Base-by-base conservation (phyloP, 2,797 vertebrate genomes). In the Anolis apletophallus region DNA sequence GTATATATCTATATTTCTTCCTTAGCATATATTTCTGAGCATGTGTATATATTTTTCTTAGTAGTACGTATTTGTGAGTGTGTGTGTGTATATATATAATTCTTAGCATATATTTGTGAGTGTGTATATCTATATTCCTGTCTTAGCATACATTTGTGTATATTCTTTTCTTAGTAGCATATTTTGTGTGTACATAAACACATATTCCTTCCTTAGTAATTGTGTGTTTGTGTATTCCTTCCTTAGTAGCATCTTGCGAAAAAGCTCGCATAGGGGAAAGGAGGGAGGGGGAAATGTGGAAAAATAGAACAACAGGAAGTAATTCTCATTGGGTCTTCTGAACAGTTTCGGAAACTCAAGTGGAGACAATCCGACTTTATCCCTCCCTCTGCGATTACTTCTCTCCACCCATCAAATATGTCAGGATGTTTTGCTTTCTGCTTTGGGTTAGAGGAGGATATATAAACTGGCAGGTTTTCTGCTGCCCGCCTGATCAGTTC, bases 301-400 rank as follows among this genome's bases (percentile, higher is more conserved):
- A 84, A 68, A 88, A 80, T 75, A 74, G 77, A 88, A 85, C 87
- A 84, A 92, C 93, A 88, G 91, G 91, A 90, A 91, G 29, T 52
- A 54, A 74, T 86, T 87, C 80, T 86, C 64, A 81, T 85, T 85
- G 21, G 92, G 79, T 91, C 77, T 75, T 76, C 59, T 59, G 57
- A 81, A 75, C 57, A 81, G 55, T 80, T 85, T 85, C 50, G 61
- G 82, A 55, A 80, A 67, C 68, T 17, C 71, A 23, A 79, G 75
- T 83, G 69, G n/a, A 73, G 67, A 40, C 69, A 50, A 67, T 46
- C 11, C 40, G 68, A 11, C 29, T 67, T 61, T 64, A 81, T 75
- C 72, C 61, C 69, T 69, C 87, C 80, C 68, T 17, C 26, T 68
- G 46, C 81, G 79, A 9, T 52, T 80, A 36, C 54, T 69, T 59